Conservation (phyloP, 2,113 vertebrate species). For the Uria aalge region DNA sequence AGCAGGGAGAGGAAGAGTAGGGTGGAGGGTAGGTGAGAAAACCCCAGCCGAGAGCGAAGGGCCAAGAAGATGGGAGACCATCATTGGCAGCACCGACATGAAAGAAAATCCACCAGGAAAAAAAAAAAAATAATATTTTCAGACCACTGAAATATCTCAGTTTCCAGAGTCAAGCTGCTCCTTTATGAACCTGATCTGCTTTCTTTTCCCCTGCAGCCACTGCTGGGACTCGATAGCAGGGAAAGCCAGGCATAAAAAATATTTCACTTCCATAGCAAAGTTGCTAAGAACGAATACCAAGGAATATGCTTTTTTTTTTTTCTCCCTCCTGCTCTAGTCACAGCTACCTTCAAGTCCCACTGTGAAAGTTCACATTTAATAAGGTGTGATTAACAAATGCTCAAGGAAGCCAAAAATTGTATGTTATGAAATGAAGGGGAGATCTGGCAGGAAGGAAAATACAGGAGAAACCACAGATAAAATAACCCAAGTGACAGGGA, state of each 20-base stretch:
- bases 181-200: not conserved
- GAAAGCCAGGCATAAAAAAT: not conserved
- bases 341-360: slow-evolving; percentile 47
- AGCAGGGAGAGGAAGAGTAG: not conserved
- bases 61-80: not conserved
- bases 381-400: slow-evolving; percentile 55
- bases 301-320: not conserved
- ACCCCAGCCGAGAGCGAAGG: not conserved
- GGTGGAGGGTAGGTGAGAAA: not conserved
- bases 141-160: not conserved
- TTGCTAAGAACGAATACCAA: not conserved
- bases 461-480: slow-evolving; percentile 26
- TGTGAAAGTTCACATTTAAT: slow-evolving; percentile 66
- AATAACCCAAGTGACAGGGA: not conserved
- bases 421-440: slow-evolving; percentile 25
- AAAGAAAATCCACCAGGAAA: slow-evolving; percentile 21
- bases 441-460: slow-evolving; percentile 46
- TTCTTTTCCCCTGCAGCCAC: not conserved
- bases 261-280: not conserved
- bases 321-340: not conserved
- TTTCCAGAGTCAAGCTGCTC: not conserved
- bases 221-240: not conserved
- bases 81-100: not conserved
- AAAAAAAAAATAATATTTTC: not conserved
- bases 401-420: slow-evolving; percentile 49